A percentile compares a stretch with the other conserved stretches of the same genome.
Evolutionary conservation across 2,888 invertebrate species (phyloP).

Genomic region (Aspidapion aeneum): DNA sequence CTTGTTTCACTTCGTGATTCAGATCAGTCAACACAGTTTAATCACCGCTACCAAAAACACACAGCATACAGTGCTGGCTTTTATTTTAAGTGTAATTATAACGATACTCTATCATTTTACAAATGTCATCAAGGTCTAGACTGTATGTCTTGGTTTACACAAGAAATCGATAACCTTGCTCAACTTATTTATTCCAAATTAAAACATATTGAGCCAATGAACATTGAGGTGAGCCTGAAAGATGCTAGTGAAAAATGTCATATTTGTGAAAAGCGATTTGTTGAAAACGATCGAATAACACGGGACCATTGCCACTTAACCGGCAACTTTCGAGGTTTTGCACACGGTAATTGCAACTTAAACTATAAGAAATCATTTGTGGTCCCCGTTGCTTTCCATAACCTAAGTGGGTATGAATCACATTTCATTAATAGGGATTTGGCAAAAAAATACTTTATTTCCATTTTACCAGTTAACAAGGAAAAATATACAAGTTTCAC

Average conservation of each 20-base stretch:
- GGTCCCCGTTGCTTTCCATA: neutral
- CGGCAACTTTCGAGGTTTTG: conserved; percentile 31
- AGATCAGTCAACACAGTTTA: too few species aligned
- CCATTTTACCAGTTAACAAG: too few species aligned
- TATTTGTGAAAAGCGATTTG: conserved; percentile 23
- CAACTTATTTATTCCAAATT: neutral
- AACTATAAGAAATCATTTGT: neutral
- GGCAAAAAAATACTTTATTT: neutral
- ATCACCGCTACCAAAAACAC: neutral
- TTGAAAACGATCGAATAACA: conserved; percentile 24
- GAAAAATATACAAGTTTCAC: too few species aligned
- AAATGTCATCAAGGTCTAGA: conserved; percentile 4
- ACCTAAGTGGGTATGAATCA: neutral
- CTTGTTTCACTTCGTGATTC: neutral
- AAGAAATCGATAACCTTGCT: conserved; percentile 22
- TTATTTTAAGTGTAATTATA: neutral
- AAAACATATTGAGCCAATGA: neutral
- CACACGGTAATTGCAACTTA: conserved; percentile 19
- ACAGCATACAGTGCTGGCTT: neutral
- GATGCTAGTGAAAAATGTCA: neutral
- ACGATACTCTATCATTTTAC: neutral
- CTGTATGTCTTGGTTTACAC: conserved; percentile 28
- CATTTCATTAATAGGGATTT: neutral
- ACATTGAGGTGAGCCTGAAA: neutral
- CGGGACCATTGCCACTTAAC: conserved; percentile 36